A percentile compares a stretch with the other conserved stretches of the same genome.
These are phyloP conservation scores for Noctua janthe DNA, from an alignment of 2,888 invertebrate genomes.

Conservation along the genomic window DNA sequence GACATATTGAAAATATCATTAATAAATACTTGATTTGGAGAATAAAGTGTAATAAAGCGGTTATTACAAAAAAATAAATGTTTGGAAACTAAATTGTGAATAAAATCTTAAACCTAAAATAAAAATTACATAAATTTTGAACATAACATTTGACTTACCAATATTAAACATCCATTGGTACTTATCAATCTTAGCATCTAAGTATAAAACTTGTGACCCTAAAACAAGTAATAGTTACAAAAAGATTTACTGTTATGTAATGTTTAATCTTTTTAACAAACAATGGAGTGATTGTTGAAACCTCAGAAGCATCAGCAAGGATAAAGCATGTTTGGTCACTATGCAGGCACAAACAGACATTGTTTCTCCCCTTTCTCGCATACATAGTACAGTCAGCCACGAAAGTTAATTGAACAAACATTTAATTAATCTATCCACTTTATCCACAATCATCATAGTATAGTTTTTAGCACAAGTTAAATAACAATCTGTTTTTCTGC, in stretches of 20 bases:
- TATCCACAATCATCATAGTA: neutral
- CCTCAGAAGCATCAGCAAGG: neutral
- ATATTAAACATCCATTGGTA: conserved; percentile 63
- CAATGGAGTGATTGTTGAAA: conserved; percentile 1
- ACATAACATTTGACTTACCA: conserved; percentile 67
- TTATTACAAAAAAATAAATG: neutral
- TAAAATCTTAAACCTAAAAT: neutral
- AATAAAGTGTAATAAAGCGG: no score
- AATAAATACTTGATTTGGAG: no score
- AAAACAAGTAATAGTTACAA: conserved; percentile 48
- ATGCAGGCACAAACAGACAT: neutral
- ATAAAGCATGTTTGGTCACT: conserved; percentile 14
- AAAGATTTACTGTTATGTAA: conserved; percentile 3
- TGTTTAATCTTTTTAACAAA: neutral
- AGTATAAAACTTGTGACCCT: conserved; percentile 68
- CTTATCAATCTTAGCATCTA: conserved; percentile 70
- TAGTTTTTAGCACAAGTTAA: neutral
- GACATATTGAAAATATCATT: no score
- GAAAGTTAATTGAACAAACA: neutral
- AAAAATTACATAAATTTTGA: neutral
- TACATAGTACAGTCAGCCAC: neutral
- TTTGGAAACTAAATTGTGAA: neutral
- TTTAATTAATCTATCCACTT: neutral
- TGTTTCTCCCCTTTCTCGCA: neutral
- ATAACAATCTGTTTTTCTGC: neutral